Evolutionary conservation across 2,888 invertebrate genomes (phyloP), one percentile per base, ranked within the genome.

Genomic region (Tenthredo scrophulariae): DNA sequence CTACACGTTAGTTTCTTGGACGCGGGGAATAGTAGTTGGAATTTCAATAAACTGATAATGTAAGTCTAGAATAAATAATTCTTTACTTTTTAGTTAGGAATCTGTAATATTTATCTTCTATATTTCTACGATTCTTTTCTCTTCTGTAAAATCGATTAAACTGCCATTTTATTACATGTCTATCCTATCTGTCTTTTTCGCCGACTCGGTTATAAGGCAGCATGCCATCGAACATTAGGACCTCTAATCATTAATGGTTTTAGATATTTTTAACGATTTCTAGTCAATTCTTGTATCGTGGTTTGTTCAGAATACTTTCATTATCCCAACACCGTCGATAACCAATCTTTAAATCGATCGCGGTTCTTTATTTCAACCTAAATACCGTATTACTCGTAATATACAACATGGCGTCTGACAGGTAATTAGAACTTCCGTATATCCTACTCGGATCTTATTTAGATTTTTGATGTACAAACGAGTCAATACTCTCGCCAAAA

Each of bases 401-500:
- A 74, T 43, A 74, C 72, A 74, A 74, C 72, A 74, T 74, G 72
- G 72, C 72, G 72, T 74, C 72, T 15, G 40, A 43, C 40, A 74
- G 72, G 72, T 74, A 43, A 74, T 43, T 74, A 74, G 15, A 74
- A 10, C 40, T 33, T 0, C 37, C 37, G 0, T 37, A 37, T 37
- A 37, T 37, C 37, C 7, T 15, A 70, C 29, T 9, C 33, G 26
- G 9, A 0, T n/a, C 70, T 33, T 70, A 15, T 70, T 37, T 33
- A 4, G 70, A 62, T 62, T 62, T 26, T 62, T 62, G 2, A 13
- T 33, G 15, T 33, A 6, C 1, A 67, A 26, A 29, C 18, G 18
- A 15, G 1, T 33, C 15, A 5, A 18, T 18, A 33, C 6, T 33
- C 0, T 7, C 1, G 26, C 10, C 15, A 2, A 67, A 22, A 33